Conservation (phyloP, 2,797 vertebrate species). For the Perdix hodgsoniae region DNA sequence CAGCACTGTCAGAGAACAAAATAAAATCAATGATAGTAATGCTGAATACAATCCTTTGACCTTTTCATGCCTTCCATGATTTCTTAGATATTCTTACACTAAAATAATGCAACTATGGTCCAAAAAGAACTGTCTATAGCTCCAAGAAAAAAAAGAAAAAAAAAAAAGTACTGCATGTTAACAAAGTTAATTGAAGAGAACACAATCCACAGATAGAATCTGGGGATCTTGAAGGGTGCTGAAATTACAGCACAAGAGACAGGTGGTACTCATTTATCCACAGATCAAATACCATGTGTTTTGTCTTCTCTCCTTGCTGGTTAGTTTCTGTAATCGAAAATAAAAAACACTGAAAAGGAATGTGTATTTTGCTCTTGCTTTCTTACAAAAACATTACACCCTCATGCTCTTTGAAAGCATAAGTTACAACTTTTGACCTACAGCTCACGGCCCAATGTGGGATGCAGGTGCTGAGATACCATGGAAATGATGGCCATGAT, state of each 20-base stretch:
- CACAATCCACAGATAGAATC: conserved; percentile 23
- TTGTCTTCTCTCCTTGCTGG: conserved; percentile 8
- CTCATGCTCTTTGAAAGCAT: background rate
- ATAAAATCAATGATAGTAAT: background rate
- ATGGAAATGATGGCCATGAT: background rate
- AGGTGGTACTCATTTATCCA: conserved; percentile 48
- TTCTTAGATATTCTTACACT: background rate
- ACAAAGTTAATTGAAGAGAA: conserved; percentile 15
- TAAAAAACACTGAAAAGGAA: conserved; percentile 8
- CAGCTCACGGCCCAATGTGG: background rate
- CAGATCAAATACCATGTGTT: conserved; percentile 49
- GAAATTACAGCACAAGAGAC: conserved; percentile 49
- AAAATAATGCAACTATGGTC: accelerated
- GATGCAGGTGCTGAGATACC: background rate
- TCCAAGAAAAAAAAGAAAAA: background rate
- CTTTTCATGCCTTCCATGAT: background rate
- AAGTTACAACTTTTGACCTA: background rate
- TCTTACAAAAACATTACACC: background rate
- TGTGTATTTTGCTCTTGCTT: background rate
- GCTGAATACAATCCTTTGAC: background rate
- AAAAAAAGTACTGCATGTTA: background rate
- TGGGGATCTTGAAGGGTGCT: conserved; percentile 46
- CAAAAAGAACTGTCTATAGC: background rate
- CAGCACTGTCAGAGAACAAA: background rate
- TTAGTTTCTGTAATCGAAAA: background rate